Percentiles rank a stretch among this genome's conserved stretches.
phyloP scores from a whole-genome alignment of 2,797 vertebrate genomes.

The Monodelphis domestica region DNA sequence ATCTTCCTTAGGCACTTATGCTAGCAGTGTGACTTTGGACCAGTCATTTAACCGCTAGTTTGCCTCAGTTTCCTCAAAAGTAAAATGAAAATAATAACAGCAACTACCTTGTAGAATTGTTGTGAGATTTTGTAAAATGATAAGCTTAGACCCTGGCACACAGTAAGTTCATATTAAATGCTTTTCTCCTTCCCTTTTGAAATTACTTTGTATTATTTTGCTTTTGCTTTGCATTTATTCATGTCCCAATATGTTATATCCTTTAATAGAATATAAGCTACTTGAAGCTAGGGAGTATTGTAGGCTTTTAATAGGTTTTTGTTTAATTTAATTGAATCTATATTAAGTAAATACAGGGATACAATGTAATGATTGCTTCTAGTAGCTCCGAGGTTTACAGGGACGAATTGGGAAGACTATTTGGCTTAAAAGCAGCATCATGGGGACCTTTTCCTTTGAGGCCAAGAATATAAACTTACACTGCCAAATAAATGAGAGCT shows the following conservation, averaged over 20 bases:
- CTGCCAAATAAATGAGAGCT: slow-evolving; percentile 44
- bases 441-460: not conserved
- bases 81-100: not conserved
- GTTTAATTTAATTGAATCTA: not conserved
- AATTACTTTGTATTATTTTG: not conserved
- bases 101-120: not conserved
- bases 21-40: not conserved
- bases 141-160: not conserved
- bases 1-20: not conserved
- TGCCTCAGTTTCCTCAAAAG: not conserved
- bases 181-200: not conserved
- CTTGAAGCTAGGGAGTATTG: not conserved
- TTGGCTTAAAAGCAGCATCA: not conserved
- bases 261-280: not conserved
- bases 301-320: not conserved
- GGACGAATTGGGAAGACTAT: not conserved
- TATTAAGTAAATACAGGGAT: not conserved
- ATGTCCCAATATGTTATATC: not conserved
- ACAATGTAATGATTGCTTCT: not conserved
- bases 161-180: not conserved
- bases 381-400: not conserved
- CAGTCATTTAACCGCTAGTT: not conserved
- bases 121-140: not conserved
- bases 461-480: slow-evolving; percentile 15
- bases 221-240: not conserved